Evolutionary conservation across 2,113 vertebrate genomes (phyloP).

Genomic region (Cryptomyrus ogoouensis): DNA sequence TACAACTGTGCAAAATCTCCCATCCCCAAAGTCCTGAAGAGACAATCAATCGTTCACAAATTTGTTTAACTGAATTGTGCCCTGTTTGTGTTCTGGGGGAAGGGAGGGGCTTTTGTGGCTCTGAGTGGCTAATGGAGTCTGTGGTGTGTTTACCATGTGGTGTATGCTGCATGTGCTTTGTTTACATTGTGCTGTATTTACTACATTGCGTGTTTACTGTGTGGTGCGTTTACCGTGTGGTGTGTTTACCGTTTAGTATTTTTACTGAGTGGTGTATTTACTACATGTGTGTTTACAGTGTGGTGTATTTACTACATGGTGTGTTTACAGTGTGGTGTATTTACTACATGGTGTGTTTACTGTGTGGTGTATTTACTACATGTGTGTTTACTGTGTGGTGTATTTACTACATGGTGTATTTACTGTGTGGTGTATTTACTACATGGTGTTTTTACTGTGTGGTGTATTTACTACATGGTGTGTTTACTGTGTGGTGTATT

Average conservation of each 20-base stretch:
- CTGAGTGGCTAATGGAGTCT: background rate
- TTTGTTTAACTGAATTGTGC: slow-evolving; percentile 22
- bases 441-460: background rate
- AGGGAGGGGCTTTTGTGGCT: background rate
- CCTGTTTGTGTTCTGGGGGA: slow-evolving; percentile 17
- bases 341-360: background rate
- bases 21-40: background rate
- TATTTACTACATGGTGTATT: background rate
- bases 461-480: background rate
- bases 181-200: background rate
- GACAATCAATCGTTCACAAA: slow-evolving; percentile 12
- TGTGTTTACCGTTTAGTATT: background rate
- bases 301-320: background rate
- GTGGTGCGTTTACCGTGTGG: background rate
- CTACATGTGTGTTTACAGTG: background rate
- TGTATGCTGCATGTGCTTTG: background rate
- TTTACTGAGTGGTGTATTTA: background rate
- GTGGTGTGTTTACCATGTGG: background rate
- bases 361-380: fast-evolving
- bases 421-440: background rate
- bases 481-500: background rate
- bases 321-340: background rate
- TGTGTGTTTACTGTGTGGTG: background rate
- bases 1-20: background rate
- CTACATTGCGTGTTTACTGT: background rate